Percentiles rank a stretch among this genome's conserved stretches.
These are phyloP conservation scores for Conopomorpha cramerella DNA, from an alignment of 1,140 invertebrate species.

Conservation along the genomic window DNA sequence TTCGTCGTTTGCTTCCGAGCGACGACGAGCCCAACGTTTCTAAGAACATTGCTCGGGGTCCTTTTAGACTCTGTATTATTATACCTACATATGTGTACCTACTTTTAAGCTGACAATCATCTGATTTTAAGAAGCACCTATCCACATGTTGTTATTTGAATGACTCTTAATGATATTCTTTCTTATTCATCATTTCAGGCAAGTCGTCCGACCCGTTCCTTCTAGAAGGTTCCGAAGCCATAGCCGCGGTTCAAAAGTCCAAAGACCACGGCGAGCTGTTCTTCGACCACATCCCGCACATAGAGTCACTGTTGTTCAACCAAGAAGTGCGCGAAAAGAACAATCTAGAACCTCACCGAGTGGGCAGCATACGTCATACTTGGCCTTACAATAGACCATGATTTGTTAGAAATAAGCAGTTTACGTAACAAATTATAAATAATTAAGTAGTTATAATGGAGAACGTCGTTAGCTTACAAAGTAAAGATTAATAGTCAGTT, in stretches of 20 bases:
- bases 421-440: slow-evolving; percentile 6
- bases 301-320: slow-evolving; percentile 62
- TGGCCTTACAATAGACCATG: slow-evolving; percentile 63
- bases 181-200: too few species aligned
- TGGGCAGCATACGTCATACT: slow-evolving; percentile 62
- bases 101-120: neutral
- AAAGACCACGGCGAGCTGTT: slow-evolving; percentile 61
- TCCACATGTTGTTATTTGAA: too few species aligned
- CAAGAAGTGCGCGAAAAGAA: slow-evolving; percentile 63
- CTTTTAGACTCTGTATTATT: too few species aligned
- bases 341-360: slow-evolving; percentile 58
- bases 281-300: slow-evolving; percentile 67
- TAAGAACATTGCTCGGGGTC: too few species aligned
- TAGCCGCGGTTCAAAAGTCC: slow-evolving; percentile 54
- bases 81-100: too few species aligned
- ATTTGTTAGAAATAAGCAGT: too few species aligned
- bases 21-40: too few species aligned
- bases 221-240: slow-evolving; percentile 56
- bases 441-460: slow-evolving; percentile 3
- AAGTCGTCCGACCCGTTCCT: slow-evolving; percentile 63
- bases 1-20: too few species aligned
- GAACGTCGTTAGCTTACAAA: slow-evolving; percentile 1
- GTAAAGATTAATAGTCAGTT: neutral
- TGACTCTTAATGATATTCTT: too few species aligned
- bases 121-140: slow-evolving; percentile 15